These are phyloP conservation scores for Bombus affinis DNA, from an alignment of 1,140 invertebrate species.

Conservation along the genomic window DNA sequence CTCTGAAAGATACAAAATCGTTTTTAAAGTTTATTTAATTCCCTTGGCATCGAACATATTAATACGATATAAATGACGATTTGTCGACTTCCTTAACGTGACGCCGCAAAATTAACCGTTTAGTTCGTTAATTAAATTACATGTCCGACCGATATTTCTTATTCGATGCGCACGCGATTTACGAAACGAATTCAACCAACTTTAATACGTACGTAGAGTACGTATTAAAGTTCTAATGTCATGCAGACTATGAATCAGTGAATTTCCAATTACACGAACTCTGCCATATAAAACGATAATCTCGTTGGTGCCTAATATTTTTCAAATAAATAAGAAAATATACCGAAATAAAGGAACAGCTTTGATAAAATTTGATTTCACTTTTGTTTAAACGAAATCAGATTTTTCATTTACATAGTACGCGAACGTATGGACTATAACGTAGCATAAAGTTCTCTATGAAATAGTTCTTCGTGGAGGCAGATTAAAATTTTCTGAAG, in stretches of 20 bases:
- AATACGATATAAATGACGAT: neutral
- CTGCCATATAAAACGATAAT: neutral
- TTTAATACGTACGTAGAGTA: neutral
- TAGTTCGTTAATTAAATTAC: neutral
- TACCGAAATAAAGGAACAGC: neutral
- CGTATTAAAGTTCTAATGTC: neutral
- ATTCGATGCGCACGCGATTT: no score
- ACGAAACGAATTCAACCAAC: neutral
- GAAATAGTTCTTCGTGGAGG: neutral
- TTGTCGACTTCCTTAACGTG: neutral
- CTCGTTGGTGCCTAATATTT: neutral
- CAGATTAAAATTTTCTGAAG: neutral
- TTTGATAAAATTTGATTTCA: neutral
- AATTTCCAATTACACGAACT: constrained; percentile 4
- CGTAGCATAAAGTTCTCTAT: no score
- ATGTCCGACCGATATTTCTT: neutral
- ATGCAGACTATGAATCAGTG: neutral
- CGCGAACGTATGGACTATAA: accelerated
- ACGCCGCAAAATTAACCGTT: neutral
- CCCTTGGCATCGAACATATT: neutral
- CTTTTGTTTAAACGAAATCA: neutral
- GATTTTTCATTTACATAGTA: neutral
- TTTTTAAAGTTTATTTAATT: neutral
- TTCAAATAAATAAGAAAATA: neutral
- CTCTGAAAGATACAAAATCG: neutral